These are phyloP conservation scores for Chloroceryle aenea DNA, from an alignment of 2,113 vertebrate species.

Conservation along the genomic window DNA sequence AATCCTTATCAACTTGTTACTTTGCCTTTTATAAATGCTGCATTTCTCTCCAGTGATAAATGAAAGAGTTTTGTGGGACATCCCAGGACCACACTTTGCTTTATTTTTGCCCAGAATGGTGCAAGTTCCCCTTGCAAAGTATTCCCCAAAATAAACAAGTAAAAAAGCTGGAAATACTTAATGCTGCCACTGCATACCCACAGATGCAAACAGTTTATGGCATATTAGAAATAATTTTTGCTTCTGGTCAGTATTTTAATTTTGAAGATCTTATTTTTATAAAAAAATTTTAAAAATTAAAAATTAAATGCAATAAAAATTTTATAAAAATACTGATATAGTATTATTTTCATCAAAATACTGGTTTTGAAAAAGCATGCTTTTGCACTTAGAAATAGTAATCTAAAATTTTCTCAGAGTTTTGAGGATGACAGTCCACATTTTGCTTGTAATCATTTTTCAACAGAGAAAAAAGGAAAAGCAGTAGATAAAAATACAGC, in stretches of 20 bases:
- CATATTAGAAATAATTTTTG: neutral
- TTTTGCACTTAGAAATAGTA: neutral
- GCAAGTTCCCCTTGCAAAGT: neutral
- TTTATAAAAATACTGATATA: neutral
- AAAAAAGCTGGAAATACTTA: neutral
- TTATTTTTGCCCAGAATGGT: neutral
- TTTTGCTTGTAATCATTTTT: neutral
- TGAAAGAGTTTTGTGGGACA: neutral
- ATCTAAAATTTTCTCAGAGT: neutral
- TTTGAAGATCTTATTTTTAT: neutral
- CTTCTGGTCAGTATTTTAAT: neutral
- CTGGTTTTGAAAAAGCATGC: neutral
- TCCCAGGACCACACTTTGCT: neutral
- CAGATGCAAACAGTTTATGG: neutral
- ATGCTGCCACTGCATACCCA: neutral
- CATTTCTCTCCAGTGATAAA: rapidly evolving
- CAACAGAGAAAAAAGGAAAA: neutral
- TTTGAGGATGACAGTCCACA: neutral
- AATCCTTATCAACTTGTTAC: neutral
- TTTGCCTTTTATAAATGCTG: neutral
- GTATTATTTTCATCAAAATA: neutral
- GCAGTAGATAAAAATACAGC: neutral
- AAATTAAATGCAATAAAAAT: too few relatives aligned
- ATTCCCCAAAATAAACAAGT: neutral
- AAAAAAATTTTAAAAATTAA: too few relatives aligned